These are phyloP conservation scores for Ascidia mentula DNA, from an alignment of 23 tunicate genomes.

Conservation along the genomic window DNA sequence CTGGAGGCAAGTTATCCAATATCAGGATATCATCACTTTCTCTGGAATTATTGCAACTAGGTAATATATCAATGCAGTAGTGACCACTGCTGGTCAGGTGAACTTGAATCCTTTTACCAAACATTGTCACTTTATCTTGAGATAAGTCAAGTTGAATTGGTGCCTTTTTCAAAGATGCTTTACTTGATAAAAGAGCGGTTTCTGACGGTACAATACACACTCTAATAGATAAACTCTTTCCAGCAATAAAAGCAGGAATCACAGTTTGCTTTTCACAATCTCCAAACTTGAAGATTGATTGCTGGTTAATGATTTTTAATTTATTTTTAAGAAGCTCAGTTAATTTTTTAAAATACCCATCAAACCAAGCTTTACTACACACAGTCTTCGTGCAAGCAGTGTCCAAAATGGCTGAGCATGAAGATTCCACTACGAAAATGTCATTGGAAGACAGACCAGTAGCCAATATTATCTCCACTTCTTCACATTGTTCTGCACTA, in stretches of 20 bases:
- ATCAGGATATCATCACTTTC: background rate
- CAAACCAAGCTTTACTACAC: slow-evolving; percentile 26
- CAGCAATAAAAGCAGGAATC: slow-evolving; percentile 13
- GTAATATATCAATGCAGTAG: slow-evolving; percentile 26
- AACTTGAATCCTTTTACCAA: slow-evolving; percentile 8
- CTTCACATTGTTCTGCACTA: background rate
- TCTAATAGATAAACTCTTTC: background rate
- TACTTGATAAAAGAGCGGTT: background rate
- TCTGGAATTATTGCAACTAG: background rate
- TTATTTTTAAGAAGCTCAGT: background rate
- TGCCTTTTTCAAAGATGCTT: slow-evolving; percentile 13
- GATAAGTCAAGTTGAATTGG: background rate
- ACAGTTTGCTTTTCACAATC: slow-evolving; percentile 13
- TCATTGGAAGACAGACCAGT: slow-evolving; percentile 6
- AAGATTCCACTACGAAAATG: background rate
- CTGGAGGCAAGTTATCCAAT: background rate
- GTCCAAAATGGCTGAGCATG: slow-evolving; percentile 13
- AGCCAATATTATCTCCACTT: slow-evolving; percentile 12
- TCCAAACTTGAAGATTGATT: slow-evolving; percentile 17
- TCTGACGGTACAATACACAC: background rate
- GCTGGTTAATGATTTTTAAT: background rate
- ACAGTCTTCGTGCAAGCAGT: slow-evolving; percentile 39
- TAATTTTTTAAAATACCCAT: background rate
- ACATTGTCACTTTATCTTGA: slow-evolving; percentile 13
- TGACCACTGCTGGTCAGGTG: slow-evolving; percentile 21